Evolutionary conservation across 2,113 vertebrate genomes (phyloP).

Genomic region (Micronisus gabar): DNA sequence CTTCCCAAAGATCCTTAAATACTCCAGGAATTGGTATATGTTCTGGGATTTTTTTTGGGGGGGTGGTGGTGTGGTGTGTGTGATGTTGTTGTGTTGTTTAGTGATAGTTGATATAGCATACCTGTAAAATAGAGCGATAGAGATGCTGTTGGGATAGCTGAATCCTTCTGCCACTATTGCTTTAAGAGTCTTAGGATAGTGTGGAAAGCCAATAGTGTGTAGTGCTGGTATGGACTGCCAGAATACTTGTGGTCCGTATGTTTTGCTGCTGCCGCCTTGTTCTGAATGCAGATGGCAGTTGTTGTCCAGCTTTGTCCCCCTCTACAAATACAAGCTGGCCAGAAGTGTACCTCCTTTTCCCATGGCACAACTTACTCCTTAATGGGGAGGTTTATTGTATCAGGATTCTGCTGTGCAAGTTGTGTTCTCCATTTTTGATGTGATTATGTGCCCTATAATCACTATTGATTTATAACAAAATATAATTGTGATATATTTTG

Average conservation of each 20-base stretch:
- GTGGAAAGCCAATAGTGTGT: background rate
- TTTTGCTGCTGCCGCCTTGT: background rate
- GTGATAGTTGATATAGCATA: background rate
- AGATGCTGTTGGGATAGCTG: background rate
- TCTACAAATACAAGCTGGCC: background rate
- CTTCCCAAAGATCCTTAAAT: background rate
- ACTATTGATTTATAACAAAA: background rate
- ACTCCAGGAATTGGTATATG: background rate
- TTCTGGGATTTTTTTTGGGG: background rate
- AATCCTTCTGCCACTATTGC: background rate
- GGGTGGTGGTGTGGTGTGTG: too few species aligned
- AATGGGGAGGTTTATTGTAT: background rate
- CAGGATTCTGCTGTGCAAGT: background rate
- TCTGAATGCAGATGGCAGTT: background rate
- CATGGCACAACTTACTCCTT: background rate
- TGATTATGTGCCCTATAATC: background rate
- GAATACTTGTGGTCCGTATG: fast-evolving
- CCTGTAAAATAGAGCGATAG: background rate
- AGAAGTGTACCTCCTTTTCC: background rate
- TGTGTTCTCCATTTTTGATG: background rate
- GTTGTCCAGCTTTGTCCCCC: background rate
- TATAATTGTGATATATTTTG: background rate
- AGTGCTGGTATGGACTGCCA: background rate
- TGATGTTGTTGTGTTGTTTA: background rate
- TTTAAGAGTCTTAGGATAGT: background rate